Evolutionary conservation across 2,888 invertebrate genomes (phyloP).

Genomic region (Mythimna ferrago): DNA sequence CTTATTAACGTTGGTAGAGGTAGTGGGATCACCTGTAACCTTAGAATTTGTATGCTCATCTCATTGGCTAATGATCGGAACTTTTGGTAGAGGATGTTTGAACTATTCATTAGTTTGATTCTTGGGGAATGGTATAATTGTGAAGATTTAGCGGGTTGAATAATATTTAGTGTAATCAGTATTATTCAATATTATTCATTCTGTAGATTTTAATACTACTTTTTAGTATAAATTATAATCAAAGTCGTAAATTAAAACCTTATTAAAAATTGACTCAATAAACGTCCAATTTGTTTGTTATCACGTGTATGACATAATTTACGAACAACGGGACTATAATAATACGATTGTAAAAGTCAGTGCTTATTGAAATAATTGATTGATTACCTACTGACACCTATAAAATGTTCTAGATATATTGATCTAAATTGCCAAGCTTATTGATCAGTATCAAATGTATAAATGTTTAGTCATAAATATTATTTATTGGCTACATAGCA

Average conservation of each 20-base stretch:
- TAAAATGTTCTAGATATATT: conserved; percentile 32
- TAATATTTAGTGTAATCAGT: background rate
- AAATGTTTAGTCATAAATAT: conserved; percentile 23
- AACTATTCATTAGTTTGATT: conserved; percentile 58
- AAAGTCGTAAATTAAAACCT: background rate
- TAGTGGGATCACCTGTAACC: conserved; percentile 63
- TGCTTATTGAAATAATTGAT: conserved; percentile 27
- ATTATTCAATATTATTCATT: background rate
- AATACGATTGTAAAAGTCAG: background rate
- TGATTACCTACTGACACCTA: conserved; percentile 44
- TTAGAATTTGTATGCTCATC: conserved; percentile 68
- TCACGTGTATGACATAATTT: background rate
- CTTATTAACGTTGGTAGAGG: conserved; percentile 61
- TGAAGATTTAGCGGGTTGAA: background rate
- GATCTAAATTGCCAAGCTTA: conserved; percentile 37
- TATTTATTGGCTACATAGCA: conserved; percentile 29
- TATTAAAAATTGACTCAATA: background rate
- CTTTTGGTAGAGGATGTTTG: conserved; percentile 63
- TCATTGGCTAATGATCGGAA: conserved; percentile 69
- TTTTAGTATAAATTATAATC: background rate
- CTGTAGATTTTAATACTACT: background rate
- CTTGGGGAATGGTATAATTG: conserved; percentile 19
- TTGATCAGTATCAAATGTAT: conserved; percentile 46
- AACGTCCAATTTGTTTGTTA: background rate
- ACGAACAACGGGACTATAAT: background rate